phyloP scores from a whole-genome alignment of 2,797 vertebrate species.

The Pyrocephalus nanus region DNA sequence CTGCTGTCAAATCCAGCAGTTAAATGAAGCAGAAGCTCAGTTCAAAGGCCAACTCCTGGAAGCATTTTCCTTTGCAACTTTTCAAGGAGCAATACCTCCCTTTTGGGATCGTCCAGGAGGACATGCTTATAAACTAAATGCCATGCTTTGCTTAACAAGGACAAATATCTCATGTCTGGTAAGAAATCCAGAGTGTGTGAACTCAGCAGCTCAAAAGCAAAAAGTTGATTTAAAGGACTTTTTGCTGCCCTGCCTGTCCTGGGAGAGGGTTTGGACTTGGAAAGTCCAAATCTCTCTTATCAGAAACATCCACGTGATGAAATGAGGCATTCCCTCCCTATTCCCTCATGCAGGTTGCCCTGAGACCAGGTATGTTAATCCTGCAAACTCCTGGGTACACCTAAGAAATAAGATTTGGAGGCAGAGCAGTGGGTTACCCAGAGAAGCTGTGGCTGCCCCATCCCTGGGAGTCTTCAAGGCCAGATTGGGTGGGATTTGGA shows the following conservation, averaged over 20 bases:
- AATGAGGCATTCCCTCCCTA: neutral
- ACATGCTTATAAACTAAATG: slow-evolving; percentile 9
- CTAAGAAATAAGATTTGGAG: neutral
- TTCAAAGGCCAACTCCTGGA: slow-evolving; percentile 64
- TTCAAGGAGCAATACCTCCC: slow-evolving; percentile 45
- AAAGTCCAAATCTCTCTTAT: neutral
- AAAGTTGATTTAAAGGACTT: neutral
- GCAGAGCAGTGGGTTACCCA: neutral
- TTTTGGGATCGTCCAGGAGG: slow-evolving; percentile 40
- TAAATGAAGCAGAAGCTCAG: slow-evolving; percentile 65
- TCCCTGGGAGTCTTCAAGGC: neutral
- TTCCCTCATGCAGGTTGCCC: neutral
- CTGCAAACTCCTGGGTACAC: neutral
- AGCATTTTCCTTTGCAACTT: slow-evolving; percentile 49
- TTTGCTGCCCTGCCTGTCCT: neutral
- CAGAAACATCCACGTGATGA: neutral
- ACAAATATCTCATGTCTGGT: slow-evolving; percentile 30
- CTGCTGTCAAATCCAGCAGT: slow-evolving; percentile 46
- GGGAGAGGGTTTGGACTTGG: neutral
- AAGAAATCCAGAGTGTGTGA: neutral
- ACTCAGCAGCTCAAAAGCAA: neutral
- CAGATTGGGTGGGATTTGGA: neutral
- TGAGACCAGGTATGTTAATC: neutral
- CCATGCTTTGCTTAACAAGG: slow-evolving; percentile 16
- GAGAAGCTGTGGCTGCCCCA: neutral